Conservation (phyloP, 2,888 invertebrate species). For the Noctua pronuba region DNA sequence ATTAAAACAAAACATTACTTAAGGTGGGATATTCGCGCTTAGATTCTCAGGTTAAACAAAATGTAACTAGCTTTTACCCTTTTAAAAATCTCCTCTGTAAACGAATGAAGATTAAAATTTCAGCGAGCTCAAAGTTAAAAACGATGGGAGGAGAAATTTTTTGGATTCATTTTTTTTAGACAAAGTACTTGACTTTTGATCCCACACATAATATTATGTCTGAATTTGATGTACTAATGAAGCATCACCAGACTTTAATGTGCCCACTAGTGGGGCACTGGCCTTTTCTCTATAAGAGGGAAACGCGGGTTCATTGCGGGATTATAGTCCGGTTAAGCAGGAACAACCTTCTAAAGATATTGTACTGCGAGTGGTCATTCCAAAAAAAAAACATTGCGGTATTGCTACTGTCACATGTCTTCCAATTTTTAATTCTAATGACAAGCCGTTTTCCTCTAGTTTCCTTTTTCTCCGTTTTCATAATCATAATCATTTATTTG, state of each 20-base stretch:
- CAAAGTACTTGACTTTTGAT: not conserved
- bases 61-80: not conserved
- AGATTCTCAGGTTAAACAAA: conserved; percentile 8
- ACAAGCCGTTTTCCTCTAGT: not conserved
- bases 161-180: not conserved
- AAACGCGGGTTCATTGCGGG: too few species aligned
- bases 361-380: too few species aligned
- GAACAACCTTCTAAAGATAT: too few species aligned
- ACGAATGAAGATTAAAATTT: not conserved
- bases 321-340: too few species aligned
- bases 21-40: not conserved
- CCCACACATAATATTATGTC: not conserved
- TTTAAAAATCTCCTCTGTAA: not conserved
- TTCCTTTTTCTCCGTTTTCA: not conserved
- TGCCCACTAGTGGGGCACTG: too few species aligned
- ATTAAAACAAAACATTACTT: conserved; percentile 35
- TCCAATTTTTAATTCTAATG: not conserved
- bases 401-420: too few species aligned
- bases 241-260: not conserved
- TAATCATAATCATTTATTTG: too few species aligned
- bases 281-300: too few species aligned
- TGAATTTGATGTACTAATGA: not conserved
- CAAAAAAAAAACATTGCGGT: too few species aligned
- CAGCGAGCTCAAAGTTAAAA: not conserved
- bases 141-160: not conserved